Evolutionary conservation across 30 jellyfish, hydroid and myxozoan species (phyloP), one percentile per base, ranked within the genome.

Genomic region (Aurelia sp.): DNA sequence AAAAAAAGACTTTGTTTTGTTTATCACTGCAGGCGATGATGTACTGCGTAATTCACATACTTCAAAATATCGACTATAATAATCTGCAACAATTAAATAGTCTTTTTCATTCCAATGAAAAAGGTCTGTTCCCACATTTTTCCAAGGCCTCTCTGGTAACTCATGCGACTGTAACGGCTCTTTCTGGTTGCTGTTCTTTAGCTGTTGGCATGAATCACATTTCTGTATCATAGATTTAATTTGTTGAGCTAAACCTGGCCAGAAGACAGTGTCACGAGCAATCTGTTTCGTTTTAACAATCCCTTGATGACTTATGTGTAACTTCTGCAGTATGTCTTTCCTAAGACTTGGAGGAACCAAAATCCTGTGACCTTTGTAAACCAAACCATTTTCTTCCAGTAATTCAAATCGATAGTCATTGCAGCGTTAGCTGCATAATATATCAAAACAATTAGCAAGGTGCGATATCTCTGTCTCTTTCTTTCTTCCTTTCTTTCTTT

Each of bases 161-260:
- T 83, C 87, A 44, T 70, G 86, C 31, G 92, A 76, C 80, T 33
- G 51, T 21, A 83, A 30, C 2, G 92, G 72, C 57, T 83, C 92
- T 41, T 44, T 24, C 73, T 83, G 87, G 18, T 83, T 71, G 18
- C 63, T 24, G 30, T 57, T 27, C 27, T 50, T 16, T 12, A 38
- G 50, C 40, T 20, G 35, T 50, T 81, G 83, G n/a, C n/a, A n/a
- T n/a, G n/a, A n/a, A n/a, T n/a, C n/a, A n/a, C n/a, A n/a, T n/a
- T n/a, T n/a, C n/a, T 66, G 30, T 38, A 70, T 65, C 48, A 66
- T 66, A 13, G 48, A 61, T 41, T 35, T 41, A 35, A 81, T 81
- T 50, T 66, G 87, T 40, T 66, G 41, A 53, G 38, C 53, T 15
- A 81, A 19, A 50, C 74, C 74, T 1, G 91, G 91, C 91, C 84